Evolutionary conservation across 2,113 vertebrate genomes (phyloP), one percentile per base, ranked within the genome.

Genomic region (Heterochromis multidens): DNA sequence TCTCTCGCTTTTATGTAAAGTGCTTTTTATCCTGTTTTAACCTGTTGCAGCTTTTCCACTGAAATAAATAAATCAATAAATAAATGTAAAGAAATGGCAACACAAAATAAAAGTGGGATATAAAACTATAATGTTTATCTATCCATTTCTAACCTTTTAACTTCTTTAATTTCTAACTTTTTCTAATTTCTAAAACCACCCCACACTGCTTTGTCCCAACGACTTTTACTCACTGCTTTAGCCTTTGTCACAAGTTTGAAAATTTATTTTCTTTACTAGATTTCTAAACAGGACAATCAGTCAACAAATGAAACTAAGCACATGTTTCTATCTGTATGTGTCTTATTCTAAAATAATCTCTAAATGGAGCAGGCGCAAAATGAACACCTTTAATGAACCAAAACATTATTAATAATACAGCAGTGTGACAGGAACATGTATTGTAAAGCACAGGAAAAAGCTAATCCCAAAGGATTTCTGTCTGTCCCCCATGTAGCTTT

Each of bases 401-500:
- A 67, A 80, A 52, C 3, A 0, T 21, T 13, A 54, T 31, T 29
- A 23, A 60, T 19, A 29, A 76, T 10, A 74, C 23, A 59, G 17
- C 33, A 21, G 9, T 23, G 49, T 63, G 21, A 81, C 35, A 52
- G 78, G 17, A 82, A 13, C 29, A 19, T 10, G 31, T 60, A 52
- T 23, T 58, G 56, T 40, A 57, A 78, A 59, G 84, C 61, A 89
- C 49, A 63, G 62, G 83, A 63, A 88, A 84, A 77, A 84, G 21
- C 33, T 54, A 88, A 85, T 74, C 92, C 93, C 93, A 67, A 76
- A 74, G 85, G 85, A 88, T 87, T 88, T 61, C 31, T 84, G 31
- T 81, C 11, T 87, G 86, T 91, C 89, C 83, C 91, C 81, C 19
- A 74, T 90, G 90, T 90, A 59, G 65, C 92, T 95, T 92, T 95